Percentiles rank a stretch among this genome's conserved stretches.
Evolutionary conservation across 2,797 vertebrate species (phyloP).

Genomic region (Pyrocephalus nanus): DNA sequence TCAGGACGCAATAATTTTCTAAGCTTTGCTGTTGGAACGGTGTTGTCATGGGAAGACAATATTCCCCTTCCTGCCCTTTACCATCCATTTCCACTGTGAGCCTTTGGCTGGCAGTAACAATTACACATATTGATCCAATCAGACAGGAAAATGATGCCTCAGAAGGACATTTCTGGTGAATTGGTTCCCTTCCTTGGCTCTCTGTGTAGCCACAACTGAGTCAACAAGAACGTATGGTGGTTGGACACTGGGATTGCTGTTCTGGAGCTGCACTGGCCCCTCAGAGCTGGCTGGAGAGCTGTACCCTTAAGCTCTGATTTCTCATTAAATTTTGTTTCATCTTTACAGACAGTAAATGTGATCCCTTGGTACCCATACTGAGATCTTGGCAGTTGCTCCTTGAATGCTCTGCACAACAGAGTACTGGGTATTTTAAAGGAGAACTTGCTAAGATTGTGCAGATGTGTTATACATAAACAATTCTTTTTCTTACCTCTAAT

Average conservation of each 20-base stretch:
- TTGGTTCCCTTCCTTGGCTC: neutral
- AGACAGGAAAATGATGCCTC: neutral
- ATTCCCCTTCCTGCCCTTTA: neutral
- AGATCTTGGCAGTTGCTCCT: neutral
- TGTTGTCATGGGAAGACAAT: neutral
- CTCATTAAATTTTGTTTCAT: neutral
- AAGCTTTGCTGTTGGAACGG: neutral
- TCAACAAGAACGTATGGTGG: neutral
- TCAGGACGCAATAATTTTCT: neutral
- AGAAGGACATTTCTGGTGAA: neutral
- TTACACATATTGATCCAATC: neutral
- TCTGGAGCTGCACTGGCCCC: neutral
- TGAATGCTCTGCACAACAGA: neutral
- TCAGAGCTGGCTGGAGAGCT: neutral
- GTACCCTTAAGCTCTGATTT: neutral
- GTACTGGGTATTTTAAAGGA: neutral
- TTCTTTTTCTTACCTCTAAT: neutral
- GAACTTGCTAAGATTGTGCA: neutral
- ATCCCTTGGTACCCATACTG: neutral
- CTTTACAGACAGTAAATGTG: rapidly evolving
- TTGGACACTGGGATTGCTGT: neutral
- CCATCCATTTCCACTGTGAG: neutral
- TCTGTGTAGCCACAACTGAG: neutral
- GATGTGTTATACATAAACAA: neutral
- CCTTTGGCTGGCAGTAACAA: neutral